These are phyloP conservation scores for Leptopilina drosophilae DNA, from an alignment of 2,888 invertebrate species.

Conservation along the genomic window DNA sequence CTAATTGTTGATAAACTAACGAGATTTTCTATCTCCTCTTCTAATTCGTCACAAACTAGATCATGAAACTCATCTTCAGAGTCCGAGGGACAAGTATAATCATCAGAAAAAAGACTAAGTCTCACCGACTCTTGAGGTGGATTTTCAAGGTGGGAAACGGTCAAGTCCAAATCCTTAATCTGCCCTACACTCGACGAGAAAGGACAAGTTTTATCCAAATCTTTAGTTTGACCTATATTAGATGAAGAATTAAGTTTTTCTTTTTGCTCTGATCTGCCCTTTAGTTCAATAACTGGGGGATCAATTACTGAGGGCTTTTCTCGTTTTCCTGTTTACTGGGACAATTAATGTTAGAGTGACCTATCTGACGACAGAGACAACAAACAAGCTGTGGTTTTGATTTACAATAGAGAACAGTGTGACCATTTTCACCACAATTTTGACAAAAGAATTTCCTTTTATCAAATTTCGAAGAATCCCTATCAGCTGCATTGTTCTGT, in stretches of 20 bases:
- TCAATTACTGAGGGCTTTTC: background rate
- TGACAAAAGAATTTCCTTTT: background rate
- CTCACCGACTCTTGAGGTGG: too few relatives aligned
- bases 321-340: background rate
- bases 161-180: too few relatives aligned
- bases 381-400: background rate
- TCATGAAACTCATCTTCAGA: too few relatives aligned
- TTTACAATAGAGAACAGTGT: background rate
- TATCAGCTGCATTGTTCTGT: background rate
- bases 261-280: background rate
- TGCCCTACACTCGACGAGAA: too few relatives aligned
- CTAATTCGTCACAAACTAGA: too few relatives aligned
- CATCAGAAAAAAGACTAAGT: too few relatives aligned
- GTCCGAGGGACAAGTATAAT: too few relatives aligned
- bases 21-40: too few relatives aligned
- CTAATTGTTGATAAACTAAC: too few relatives aligned
- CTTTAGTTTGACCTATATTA: too few relatives aligned
- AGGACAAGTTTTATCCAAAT: too few relatives aligned
- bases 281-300: background rate
- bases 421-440: background rate
- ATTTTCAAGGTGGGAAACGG: too few relatives aligned
- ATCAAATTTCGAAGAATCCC: background rate
- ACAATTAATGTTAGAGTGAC: background rate
- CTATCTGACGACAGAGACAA: background rate
- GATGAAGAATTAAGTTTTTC: background rate